These are phyloP conservation scores for Caenorhabditis sp. DNA, from an alignment of 2,888 invertebrate species.

Conservation along the genomic window DNA sequence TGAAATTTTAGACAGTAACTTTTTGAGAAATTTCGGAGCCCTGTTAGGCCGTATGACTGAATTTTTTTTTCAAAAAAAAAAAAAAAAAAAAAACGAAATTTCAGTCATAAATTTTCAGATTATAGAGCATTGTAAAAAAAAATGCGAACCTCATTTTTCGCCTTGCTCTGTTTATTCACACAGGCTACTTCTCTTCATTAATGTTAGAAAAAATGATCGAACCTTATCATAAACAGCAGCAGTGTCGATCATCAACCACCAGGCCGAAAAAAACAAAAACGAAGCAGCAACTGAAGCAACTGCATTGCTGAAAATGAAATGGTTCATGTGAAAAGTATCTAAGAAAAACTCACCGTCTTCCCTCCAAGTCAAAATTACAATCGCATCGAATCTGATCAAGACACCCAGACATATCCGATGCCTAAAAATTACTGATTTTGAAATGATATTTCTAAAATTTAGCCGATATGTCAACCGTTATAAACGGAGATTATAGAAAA, in stretches of 20 bases:
- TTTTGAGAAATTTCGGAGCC: no score
- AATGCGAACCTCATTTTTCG: no score
- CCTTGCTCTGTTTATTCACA: not conserved
- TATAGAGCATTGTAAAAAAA: not conserved
- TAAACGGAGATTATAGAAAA: not conserved
- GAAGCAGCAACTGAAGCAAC: constrained; percentile 86
- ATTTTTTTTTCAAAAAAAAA: no score
- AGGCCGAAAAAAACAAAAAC: constrained; percentile 89
- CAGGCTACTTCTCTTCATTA: not conserved
- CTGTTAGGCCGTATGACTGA: no score
- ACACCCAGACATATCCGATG: constrained; percentile 60
- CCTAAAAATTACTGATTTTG: not conserved
- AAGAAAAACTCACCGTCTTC: constrained; percentile 75
- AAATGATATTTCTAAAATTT: not conserved
- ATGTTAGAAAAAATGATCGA: not conserved
- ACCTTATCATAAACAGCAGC: constrained; percentile 78
- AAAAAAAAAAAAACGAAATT: no score
- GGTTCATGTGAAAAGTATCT: not conserved
- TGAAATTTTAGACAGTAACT: no score
- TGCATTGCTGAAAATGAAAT: constrained; percentile 76
- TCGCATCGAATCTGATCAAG: constrained; percentile 61
- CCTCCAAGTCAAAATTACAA: constrained; percentile 79
- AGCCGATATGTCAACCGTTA: not conserved
- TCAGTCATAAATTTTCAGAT: not conserved
- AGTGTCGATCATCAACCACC: constrained; percentile 98